phyloP scores from a whole-genome alignment of 2,113 vertebrate species.

The Nymphicus hollandicus region DNA sequence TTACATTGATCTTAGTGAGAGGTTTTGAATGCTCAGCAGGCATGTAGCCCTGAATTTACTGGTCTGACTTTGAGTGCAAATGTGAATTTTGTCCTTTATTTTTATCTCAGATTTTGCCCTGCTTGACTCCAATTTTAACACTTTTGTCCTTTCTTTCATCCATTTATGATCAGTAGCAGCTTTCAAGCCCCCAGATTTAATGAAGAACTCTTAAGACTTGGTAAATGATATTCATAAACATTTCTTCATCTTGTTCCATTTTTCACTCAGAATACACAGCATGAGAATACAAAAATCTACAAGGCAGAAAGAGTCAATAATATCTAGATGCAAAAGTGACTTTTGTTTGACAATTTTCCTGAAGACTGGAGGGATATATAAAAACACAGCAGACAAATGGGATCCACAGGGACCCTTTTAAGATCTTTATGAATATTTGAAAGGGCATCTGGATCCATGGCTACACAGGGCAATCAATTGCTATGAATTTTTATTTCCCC shows the following conservation, averaged over 20 bases:
- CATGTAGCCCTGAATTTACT: not conserved
- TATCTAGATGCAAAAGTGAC: not conserved
- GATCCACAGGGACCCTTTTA: conserved; percentile 35
- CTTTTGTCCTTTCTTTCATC: not conserved
- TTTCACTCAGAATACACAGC: not conserved
- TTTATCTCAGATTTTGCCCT: not conserved
- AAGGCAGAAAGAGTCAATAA: conserved; percentile 37
- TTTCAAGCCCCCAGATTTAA: not conserved
- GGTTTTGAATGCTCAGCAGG: not conserved
- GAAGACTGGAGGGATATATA: conserved; percentile 44
- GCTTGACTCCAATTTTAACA: not conserved
- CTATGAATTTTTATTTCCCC: conserved; percentile 63
- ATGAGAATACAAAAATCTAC: not conserved
- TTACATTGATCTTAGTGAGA: not conserved
- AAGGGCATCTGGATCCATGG: conserved; percentile 41
- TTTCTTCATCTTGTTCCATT: conserved; percentile 14
- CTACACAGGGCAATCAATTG: conserved; percentile 55
- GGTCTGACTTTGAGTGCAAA: not conserved
- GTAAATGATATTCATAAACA: not conserved
- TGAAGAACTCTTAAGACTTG: not conserved
- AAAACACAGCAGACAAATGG: conserved; percentile 39
- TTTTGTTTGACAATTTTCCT: conserved; percentile 59
- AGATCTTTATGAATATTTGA: conserved; percentile 69
- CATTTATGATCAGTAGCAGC: not conserved
- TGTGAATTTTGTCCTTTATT: not conserved